A percentile compares a stretch with the other conserved stretches of the same genome.
Evolutionary conservation across 2,113 vertebrate species (phyloP).

Genomic region (Cyprinodon tularosa): DNA sequence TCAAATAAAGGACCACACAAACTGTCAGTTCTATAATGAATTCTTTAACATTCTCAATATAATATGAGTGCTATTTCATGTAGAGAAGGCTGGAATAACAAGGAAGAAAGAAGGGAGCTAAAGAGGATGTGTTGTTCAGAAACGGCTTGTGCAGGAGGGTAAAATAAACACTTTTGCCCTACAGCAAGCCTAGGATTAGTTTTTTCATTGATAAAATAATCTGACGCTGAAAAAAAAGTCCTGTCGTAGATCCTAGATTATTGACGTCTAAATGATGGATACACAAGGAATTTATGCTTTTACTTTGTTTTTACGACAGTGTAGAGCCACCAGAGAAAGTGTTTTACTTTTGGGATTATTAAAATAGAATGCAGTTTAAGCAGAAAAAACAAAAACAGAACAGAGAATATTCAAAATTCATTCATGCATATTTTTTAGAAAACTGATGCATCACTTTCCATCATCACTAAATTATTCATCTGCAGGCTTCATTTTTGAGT

Average conservation of each 20-base stretch:
- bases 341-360: not conserved
- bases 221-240: too few relatives aligned
- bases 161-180: too few relatives aligned
- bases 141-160: too few relatives aligned
- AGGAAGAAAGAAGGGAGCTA: too few relatives aligned
- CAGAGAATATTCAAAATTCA: slow-evolving; percentile 32
- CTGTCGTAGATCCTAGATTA: not conserved
- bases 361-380: not conserved
- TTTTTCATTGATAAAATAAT: not conserved
- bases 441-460: slow-evolving; percentile 34
- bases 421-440: slow-evolving; percentile 31
- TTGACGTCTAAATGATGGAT: not conserved
- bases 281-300: not conserved
- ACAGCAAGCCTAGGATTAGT: not conserved
- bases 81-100: too few relatives aligned
- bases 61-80: too few relatives aligned
- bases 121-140: too few relatives aligned
- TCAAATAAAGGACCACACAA: too few relatives aligned
- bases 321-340: too few relatives aligned
- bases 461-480: slow-evolving; percentile 60
- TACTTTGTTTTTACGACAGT: not conserved
- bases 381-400: slow-evolving; percentile 3
- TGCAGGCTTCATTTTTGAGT: slow-evolving; percentile 40
- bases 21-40: too few relatives aligned
- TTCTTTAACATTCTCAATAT: too few relatives aligned